phyloP scores from a whole-genome alignment of 2,888 invertebrate species.

The Cheiracanthium punctorium region DNA sequence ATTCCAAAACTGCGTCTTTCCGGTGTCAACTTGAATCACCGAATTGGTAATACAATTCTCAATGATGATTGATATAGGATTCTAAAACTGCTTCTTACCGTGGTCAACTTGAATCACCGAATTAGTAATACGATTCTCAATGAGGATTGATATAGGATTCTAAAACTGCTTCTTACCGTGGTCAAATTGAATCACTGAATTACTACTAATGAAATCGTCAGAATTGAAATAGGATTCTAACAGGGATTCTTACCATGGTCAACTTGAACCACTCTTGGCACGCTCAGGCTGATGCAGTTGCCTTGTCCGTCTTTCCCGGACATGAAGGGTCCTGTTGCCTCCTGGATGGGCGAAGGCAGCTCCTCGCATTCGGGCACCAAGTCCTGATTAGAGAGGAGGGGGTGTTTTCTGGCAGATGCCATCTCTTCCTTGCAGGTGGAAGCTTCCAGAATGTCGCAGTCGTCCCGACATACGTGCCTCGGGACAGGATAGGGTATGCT shows the following conservation, averaged over 20 bases:
- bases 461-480: conserved; percentile 85
- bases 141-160: no score
- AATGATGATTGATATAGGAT: no score
- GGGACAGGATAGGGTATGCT: conserved; percentile 71
- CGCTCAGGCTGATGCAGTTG: conserved; percentile 86
- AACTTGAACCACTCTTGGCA: conserved; percentile 79
- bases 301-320: conserved; percentile 81
- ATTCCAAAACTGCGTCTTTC: no score
- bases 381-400: conserved; percentile 86
- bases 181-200: no score
- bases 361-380: conserved; percentile 76
- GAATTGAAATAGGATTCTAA: no score
- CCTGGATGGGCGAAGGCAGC: conserved; percentile 73
- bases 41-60: no score
- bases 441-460: conserved; percentile 93
- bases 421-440: conserved; percentile 94
- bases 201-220: no score
- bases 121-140: no score
- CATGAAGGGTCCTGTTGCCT: conserved; percentile 72
- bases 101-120: no score
- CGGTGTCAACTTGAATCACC: no score
- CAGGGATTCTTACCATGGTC: conserved; percentile 74
- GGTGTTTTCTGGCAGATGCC: conserved; percentile 93
- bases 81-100: no score
- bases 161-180: no score